Conservation (phyloP, 2,888 invertebrate genomes). For the Cyclophora albipunctata region DNA sequence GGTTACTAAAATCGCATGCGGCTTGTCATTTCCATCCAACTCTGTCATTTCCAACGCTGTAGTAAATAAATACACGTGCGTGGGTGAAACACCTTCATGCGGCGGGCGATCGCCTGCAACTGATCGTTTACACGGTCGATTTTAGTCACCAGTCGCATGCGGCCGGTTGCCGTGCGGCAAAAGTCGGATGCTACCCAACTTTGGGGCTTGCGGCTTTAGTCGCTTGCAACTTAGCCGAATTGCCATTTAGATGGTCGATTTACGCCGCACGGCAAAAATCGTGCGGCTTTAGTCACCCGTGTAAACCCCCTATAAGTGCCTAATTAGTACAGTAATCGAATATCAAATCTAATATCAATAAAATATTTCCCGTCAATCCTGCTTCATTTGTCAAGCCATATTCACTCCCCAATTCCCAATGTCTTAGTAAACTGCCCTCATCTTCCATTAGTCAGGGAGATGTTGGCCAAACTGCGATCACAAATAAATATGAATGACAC, state of each 20-base stretch:
- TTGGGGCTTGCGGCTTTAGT: constrained; percentile 35
- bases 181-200: constrained; percentile 34
- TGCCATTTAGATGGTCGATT: constrained; percentile 23
- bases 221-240: constrained; percentile 29
- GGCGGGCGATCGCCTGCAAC: constrained; percentile 15
- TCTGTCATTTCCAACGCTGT: too few relatives aligned
- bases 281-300: constrained; percentile 28
- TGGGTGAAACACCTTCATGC: constrained; percentile 7
- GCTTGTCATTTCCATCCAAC: too few relatives aligned
- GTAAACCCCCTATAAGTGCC: constrained; percentile 12
- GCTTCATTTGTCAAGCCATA: too few relatives aligned
- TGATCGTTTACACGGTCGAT: constrained; percentile 11
- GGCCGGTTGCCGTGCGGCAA: constrained; percentile 30
- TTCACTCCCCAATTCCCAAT: not conserved
- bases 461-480: too few relatives aligned
- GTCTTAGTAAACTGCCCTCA: not conserved
- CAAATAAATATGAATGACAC: too few relatives aligned
- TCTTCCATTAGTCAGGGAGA: too few relatives aligned
- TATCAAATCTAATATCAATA: too few relatives aligned
- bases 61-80: not conserved
- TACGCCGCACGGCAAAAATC: constrained; percentile 21
- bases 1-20: constrained; percentile 36
- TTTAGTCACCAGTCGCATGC: constrained; percentile 22
- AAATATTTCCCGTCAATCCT: too few relatives aligned
- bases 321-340: too few relatives aligned